These are phyloP conservation scores for Menidia beryllina DNA, from an alignment of 2,113 vertebrate genomes.

Conservation along the genomic window DNA sequence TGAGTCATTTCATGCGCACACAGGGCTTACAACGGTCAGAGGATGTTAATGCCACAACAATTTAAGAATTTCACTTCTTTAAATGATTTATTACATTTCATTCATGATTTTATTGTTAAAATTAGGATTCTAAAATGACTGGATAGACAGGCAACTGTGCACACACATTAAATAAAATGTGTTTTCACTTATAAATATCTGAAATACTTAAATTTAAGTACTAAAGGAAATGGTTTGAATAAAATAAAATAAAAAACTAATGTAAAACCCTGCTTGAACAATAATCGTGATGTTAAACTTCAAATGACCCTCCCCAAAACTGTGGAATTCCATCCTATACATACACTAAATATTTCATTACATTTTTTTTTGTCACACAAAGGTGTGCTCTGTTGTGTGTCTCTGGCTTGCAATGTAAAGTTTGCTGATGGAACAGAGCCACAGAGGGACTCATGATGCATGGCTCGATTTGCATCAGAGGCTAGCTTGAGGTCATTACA, in stretches of 20 bases:
- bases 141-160: not conserved
- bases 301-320: not conserved
- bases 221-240: not conserved
- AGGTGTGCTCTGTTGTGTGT: not conserved
- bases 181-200: not conserved
- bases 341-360: not conserved
- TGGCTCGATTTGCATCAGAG: conserved; percentile 78
- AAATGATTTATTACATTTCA: not conserved
- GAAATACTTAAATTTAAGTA: not conserved
- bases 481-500: conserved; percentile 67
- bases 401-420: not conserved
- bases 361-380: not conserved
- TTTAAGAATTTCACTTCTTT: too few species aligned
- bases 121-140: not conserved
- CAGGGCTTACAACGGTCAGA: too few species aligned
- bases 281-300: not conserved
- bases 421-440: not conserved
- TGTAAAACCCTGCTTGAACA: not conserved
- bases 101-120: not conserved
- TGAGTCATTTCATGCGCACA: not conserved
- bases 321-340: not conserved
- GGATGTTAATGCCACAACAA: not conserved
- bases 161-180: not conserved
- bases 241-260: not conserved
- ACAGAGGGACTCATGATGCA: conserved; percentile 53